Evolutionary conservation across 2,888 invertebrate species (phyloP).

Genomic region (Xestia sexstrigata): DNA sequence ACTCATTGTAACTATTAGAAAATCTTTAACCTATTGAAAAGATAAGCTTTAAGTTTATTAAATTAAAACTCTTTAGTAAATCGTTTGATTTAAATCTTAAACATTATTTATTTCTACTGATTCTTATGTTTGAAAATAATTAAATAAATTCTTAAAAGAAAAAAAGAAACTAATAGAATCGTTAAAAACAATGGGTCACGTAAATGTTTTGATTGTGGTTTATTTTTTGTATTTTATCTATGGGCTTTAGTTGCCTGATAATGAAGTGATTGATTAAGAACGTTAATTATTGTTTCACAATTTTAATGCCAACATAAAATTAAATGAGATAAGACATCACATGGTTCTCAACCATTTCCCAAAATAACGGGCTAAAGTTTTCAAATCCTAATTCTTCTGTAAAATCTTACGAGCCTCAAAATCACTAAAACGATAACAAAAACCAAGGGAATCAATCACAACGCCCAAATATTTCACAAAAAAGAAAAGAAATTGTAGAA

Average conservation of each 20-base stretch:
- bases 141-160: too few relatives aligned
- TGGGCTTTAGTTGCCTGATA: too few relatives aligned
- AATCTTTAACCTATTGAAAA: too few relatives aligned
- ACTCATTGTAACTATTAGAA: too few relatives aligned
- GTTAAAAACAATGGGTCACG: neutral
- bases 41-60: too few relatives aligned
- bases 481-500: neutral
- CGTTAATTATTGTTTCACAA: neutral
- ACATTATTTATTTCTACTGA: too few relatives aligned
- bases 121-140: too few relatives aligned
- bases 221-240: too few relatives aligned
- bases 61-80: neutral
- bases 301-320: neutral
- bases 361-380: neutral
- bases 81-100: neutral
- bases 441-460: neutral
- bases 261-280: neutral
- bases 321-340: neutral
- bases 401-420: neutral
- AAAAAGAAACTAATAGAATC: too few relatives aligned
- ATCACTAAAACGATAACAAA: neutral
- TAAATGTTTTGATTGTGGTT: neutral
- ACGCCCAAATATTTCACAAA: neutral
- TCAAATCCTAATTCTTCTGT: neutral
- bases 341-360: neutral